A percentile compares a stretch with the other conserved stretches of the same genome.
Evolutionary conservation across 2,888 invertebrate species (phyloP).

Genomic region (Achlya flavicornis): DNA sequence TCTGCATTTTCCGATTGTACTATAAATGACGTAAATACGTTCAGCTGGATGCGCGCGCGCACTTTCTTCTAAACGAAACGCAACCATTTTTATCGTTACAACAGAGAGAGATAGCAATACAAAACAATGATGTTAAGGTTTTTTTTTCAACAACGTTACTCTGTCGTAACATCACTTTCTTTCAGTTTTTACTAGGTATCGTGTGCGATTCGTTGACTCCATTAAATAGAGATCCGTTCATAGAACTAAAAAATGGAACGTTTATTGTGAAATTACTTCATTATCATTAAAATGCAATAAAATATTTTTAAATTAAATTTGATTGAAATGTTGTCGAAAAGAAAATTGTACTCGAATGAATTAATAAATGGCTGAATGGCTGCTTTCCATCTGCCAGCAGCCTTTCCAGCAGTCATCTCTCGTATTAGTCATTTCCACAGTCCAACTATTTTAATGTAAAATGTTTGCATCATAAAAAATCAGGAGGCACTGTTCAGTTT

Average conservation of each 20-base stretch:
- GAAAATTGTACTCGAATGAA: too few species aligned
- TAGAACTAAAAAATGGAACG: constrained; percentile 12
- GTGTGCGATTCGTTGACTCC: constrained; percentile 68
- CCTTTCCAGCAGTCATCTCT: too few species aligned
- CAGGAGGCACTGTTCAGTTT: too few species aligned
- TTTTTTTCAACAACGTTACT: constrained; percentile 52
- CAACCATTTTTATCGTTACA: constrained; percentile 26
- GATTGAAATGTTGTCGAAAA: too few species aligned
- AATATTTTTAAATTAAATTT: too few species aligned
- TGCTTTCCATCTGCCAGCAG: too few species aligned
- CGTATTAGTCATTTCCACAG: too few species aligned
- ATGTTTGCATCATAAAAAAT: too few species aligned
- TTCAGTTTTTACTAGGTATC: constrained; percentile 58
- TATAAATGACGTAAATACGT: constrained; percentile 69
- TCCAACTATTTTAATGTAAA: too few species aligned
- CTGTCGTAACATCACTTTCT: constrained; percentile 76
- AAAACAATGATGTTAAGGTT: constrained; percentile 69
- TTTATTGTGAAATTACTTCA: neutral
- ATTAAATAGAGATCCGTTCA: constrained; percentile 34
- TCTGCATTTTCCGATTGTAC: constrained; percentile 41
- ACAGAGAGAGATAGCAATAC: constrained; percentile 55
- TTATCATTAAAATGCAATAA: neutral
- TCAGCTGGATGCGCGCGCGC: constrained; percentile 63
- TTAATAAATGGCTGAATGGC: too few species aligned
- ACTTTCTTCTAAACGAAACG: constrained; percentile 75